Percentiles rank a stretch among this genome's conserved stretches.
phyloP scores from a whole-genome alignment of 2,113 vertebrate genomes.

The Forbesichthys papilliferus region DNA sequence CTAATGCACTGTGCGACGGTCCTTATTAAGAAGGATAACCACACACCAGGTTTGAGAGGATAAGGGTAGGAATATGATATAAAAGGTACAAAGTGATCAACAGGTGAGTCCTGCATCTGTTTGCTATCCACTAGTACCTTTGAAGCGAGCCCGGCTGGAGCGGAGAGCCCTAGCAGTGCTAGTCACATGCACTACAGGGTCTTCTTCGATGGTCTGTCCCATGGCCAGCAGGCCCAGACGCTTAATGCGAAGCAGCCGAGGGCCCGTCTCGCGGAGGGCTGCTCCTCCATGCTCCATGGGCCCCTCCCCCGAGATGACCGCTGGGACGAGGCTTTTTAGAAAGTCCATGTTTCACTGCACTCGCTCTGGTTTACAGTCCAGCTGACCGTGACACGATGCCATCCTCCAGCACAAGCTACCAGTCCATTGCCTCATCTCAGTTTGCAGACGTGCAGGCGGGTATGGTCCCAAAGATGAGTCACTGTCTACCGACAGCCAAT shows the following conservation, averaged over 20 bases:
- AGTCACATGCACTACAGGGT: constrained; percentile 15
- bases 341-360: constrained; percentile 83
- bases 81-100: not conserved
- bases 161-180: constrained; percentile 30
- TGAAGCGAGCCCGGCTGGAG: constrained; percentile 18
- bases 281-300: constrained; percentile 62
- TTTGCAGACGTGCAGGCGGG: constrained; percentile 21
- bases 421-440: constrained; percentile 19
- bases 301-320: constrained; percentile 77
- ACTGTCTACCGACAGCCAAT: not conserved
- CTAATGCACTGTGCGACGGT: too few relatives aligned
- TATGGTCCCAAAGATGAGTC: not conserved
- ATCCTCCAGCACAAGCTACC: constrained; percentile 22
- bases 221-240: constrained; percentile 79
- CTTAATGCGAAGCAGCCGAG: constrained; percentile 85
- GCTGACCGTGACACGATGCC: constrained; percentile 9
- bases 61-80: not conserved
- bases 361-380: constrained; percentile 41
- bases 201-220: constrained; percentile 81
- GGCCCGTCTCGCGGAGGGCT: constrained; percentile 73
- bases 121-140: not conserved
- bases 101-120: constrained; percentile 5
- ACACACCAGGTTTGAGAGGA: not conserved
- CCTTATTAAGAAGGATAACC: not conserved
- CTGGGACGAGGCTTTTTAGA: constrained; percentile 87